phyloP scores from a whole-genome alignment of 2,797 vertebrate species.

The Pseudopleuronectes americanus region DNA sequence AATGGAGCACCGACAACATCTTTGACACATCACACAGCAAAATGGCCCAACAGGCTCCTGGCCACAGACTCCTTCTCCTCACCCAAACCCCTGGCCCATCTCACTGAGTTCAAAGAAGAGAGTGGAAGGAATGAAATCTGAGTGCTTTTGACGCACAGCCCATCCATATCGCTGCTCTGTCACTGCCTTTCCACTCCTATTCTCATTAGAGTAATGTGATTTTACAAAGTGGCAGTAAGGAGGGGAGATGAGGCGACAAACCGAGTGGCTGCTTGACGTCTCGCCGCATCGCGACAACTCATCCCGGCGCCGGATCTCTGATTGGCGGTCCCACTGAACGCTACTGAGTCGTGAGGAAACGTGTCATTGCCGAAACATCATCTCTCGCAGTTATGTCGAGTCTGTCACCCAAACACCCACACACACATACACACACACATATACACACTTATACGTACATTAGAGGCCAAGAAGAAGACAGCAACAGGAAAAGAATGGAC shows the following conservation, averaged over 20 bases:
- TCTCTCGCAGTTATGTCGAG: constrained; percentile 43
- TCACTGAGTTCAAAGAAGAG: constrained; percentile 57
- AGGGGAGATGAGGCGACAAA: constrained; percentile 78
- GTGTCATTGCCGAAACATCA: constrained; percentile 83
- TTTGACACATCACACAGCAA: constrained; percentile 34
- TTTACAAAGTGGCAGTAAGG: constrained; percentile 82
- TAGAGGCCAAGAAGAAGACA: constrained; percentile 10
- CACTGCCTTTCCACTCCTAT: constrained; percentile 89
- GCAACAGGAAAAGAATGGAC: constrained; percentile 3
- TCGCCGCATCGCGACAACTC: constrained; percentile 77
- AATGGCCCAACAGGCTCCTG: constrained; percentile 32
- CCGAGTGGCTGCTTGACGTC: constrained; percentile 77
- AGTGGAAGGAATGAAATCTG: constrained; percentile 72
- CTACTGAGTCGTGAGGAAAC: constrained; percentile 86
- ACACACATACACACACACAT: neutral
- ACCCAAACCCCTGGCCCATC: constrained; percentile 45
- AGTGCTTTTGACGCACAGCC: constrained; percentile 88
- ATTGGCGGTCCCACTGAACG: constrained; percentile 85
- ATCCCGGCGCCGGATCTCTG: constrained; percentile 74
- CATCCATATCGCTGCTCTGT: constrained; percentile 87
- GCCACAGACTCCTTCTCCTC: constrained; percentile 27
- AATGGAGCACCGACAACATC: constrained; percentile 34
- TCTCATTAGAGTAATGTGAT: constrained; percentile 91
- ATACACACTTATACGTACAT: neutral
- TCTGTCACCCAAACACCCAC: constrained; percentile 24